Base-by-base conservation (phyloP, 2,888 invertebrate genomes). In the Blastobasis adustella region DNA sequence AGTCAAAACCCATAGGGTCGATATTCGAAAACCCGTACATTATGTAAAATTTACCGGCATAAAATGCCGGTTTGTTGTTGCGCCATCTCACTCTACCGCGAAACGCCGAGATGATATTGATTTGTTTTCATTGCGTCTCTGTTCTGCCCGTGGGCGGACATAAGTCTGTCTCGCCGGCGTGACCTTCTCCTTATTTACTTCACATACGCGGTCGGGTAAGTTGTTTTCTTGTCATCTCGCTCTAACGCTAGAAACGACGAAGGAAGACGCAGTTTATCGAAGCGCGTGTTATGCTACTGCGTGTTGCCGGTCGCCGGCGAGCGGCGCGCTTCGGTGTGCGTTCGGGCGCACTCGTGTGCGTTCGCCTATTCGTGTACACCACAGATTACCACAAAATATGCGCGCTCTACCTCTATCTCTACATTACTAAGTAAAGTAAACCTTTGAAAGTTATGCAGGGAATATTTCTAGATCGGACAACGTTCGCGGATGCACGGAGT, bases 101-200 rank as follows among this genome's bases (percentile, higher is more conserved):
- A 78, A 80, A 79, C 76, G 68, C 69, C 69, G 74, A 79, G 82
- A 82, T 82, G 78, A 78, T 85, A 87, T 89, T 85, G 86, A 89
- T 89, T 89, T 90, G 90, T 90, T 90, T 89, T 89, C 89, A 84
- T 82, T 81, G 83, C 82, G 74, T 86, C 89, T 84, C 88, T 78
- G 68, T 87, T 79, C 70, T 67, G 60, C 85, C 64, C 73, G 69
- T 69, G 69, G 67, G 62, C 62, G 64, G 61, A 63, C 66, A 73
- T 82, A 78, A 70, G 69, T 76, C 66, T 63, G 71, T 86, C 77
- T 79, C 85, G 64, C 60, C 66, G 55, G 66, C 69, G 67, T 85
- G 84, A 84, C 85, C 85, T 88, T 88, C 85, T 79, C 74, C 72
- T 78, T 81, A 79, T 81, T 84, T 83, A 79, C 79, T 77, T 71